Conservation (phyloP, 2,888 invertebrate genomes). For the Stomorhina lunata region DNA sequence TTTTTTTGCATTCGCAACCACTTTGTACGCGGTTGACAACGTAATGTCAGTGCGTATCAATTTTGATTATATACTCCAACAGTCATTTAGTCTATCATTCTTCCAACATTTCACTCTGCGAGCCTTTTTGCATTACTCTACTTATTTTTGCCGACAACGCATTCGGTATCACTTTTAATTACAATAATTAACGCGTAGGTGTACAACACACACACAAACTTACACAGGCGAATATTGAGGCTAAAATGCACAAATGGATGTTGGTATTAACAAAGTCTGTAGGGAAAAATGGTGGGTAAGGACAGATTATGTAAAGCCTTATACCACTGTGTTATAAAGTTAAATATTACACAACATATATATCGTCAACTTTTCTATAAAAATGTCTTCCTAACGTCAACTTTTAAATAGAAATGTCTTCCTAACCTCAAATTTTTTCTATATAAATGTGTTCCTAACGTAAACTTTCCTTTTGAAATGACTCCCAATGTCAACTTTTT, state of each 20-base stretch:
- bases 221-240: neutral
- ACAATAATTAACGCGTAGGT: constrained; percentile 61
- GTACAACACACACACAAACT: neutral
- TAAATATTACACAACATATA: too few species aligned
- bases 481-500: too few species aligned
- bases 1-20: constrained; percentile 20
- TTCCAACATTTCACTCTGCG: neutral
- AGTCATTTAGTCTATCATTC: constrained; percentile 3
- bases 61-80: constrained; percentile 39
- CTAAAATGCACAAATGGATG: neutral
- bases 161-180: constrained; percentile 62
- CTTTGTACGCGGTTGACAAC: constrained; percentile 43
- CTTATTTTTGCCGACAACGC: constrained; percentile 36
- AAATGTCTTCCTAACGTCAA: too few species aligned
- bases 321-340: too few species aligned
- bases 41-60: constrained; percentile 38
- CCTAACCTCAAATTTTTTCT: too few species aligned
- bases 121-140: neutral
- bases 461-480: too few species aligned
- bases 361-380: too few species aligned
- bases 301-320: too few species aligned
- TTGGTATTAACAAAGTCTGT: neutral
- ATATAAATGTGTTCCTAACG: too few species aligned
- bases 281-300: too few species aligned
- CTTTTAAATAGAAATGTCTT: too few species aligned